phyloP scores from a whole-genome alignment of 2,888 invertebrate genomes.

The Exephanes ischioxanthus region DNA sequence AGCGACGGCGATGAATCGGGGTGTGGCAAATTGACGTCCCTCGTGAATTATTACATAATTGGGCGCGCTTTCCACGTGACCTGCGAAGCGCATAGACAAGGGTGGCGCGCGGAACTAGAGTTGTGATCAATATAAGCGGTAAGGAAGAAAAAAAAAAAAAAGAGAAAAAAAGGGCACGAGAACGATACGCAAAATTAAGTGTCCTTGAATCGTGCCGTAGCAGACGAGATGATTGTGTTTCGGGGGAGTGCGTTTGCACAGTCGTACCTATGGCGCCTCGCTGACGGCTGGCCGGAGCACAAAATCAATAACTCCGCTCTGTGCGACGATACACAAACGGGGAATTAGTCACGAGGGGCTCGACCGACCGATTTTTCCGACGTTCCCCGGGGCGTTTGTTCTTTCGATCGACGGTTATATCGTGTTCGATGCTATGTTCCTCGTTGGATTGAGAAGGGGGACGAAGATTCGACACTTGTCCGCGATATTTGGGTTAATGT shows the following conservation, averaged over 20 bases:
- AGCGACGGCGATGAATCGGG: constrained; percentile 68
- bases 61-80: constrained; percentile 79
- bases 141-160: constrained; percentile 55
- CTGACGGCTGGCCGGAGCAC: constrained; percentile 54
- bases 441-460: not conserved
- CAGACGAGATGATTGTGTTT: constrained; percentile 58
- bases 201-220: constrained; percentile 63
- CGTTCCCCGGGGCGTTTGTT: not conserved
- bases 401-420: not conserved
- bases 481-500: constrained; percentile 62
- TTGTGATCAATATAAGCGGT: constrained; percentile 73
- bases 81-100: constrained; percentile 61
- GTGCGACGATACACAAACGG: constrained; percentile 22
- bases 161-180: constrained; percentile 35
- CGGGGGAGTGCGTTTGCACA: constrained; percentile 23
- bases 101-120: constrained; percentile 72
- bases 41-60: constrained; percentile 77
- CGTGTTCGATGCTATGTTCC: not conserved
- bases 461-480: not conserved
- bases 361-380: not conserved
- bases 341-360: not conserved
- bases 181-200: constrained; percentile 56
- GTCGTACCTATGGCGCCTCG: constrained; percentile 70
- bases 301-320: constrained; percentile 64
- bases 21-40: constrained; percentile 75